Percentiles rank a stretch among this genome's conserved stretches.
Evolutionary conservation across 1,140 invertebrate genomes (phyloP).

Genomic region (Apocrypta bakeri): DNA sequence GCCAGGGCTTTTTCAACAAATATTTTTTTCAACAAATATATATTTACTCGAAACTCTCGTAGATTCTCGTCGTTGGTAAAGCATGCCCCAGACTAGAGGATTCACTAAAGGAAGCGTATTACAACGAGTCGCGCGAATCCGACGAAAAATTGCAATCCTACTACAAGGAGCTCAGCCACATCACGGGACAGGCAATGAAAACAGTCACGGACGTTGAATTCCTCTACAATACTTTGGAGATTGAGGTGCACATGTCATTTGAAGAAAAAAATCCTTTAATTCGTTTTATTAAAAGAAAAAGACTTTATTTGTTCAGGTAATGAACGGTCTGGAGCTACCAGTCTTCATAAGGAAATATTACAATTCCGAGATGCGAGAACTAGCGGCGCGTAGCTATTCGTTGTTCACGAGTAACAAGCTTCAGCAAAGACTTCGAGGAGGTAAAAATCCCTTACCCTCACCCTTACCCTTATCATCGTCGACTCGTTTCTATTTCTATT

Average conservation of each 20-base stretch:
- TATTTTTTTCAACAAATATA: not conserved
- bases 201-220: constrained; percentile 82
- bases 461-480: no score
- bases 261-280: no score
- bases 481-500: no score
- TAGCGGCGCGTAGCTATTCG: constrained; percentile 81
- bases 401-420: constrained; percentile 82
- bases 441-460: no score
- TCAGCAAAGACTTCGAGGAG: constrained; percentile 84
- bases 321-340: constrained; percentile 79
- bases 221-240: constrained; percentile 83
- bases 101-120: constrained; percentile 74
- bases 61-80: constrained; percentile 75
- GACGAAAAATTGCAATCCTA: constrained; percentile 63
- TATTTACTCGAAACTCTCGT: constrained; percentile 46
- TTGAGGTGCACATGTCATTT: no score
- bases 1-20: no score
- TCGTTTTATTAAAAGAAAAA: no score
- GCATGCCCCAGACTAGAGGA: constrained; percentile 79
- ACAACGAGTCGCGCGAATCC: constrained; percentile 57
- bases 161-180: constrained; percentile 78
- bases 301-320: constrained; percentile 9
- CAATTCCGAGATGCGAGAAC: constrained; percentile 79
- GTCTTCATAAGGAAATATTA: constrained; percentile 83
- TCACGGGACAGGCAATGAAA: constrained; percentile 80